phyloP scores from a whole-genome alignment of 2,113 vertebrate genomes.

The Felis catus region F.catus_Fca126_mat1.0 CM031414.1:12406501-12407000 shows the following conservation, averaged over 20 bases:
- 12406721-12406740: slow-evolving; percentile 96
- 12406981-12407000: not conserved
- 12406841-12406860: accelerated
- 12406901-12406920: not conserved
- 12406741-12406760: slow-evolving; percentile 93
- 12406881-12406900: not conserved
- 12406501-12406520: not conserved
- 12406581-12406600: not conserved
- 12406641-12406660: slow-evolving; percentile 97
- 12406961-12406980: not conserved
- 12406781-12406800: slow-evolving; percentile 92
- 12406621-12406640: slow-evolving; percentile 81
- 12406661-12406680: slow-evolving; percentile 95
- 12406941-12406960: not conserved
- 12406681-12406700: slow-evolving; percentile 98
- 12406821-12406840: not conserved
- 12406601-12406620: too few species aligned
- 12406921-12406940: not conserved
- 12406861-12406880: not conserved
- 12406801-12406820: accelerated
- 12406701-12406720: slow-evolving; percentile 96
- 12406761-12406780: slow-evolving; percentile 96
- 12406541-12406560: accelerated
- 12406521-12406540: not conserved
- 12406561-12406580: accelerated